These are phyloP conservation scores for Paraescarpia echinospica DNA, from an alignment of 1,140 invertebrate genomes.

Conservation along the genomic window DNA sequence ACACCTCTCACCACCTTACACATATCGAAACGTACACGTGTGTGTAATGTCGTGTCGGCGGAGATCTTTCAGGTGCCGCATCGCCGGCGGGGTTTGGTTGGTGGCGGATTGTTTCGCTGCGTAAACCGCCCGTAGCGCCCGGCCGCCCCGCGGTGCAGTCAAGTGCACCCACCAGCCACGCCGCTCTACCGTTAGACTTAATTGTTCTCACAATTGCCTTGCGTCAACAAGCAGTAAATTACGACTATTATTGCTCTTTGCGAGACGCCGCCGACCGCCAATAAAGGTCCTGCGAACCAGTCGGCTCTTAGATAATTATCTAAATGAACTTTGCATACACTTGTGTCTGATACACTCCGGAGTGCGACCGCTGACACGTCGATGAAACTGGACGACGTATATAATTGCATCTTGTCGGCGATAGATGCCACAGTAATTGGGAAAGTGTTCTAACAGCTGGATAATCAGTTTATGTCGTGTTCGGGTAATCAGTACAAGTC, in stretches of 20 bases:
- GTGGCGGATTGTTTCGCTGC: not conserved
- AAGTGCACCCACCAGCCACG: not conserved
- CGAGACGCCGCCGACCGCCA: not conserved
- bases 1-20: not conserved
- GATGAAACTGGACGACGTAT: not conserved
- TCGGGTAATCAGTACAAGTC: not conserved
- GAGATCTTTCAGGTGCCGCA: not conserved
- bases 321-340: not conserved
- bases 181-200: not conserved
- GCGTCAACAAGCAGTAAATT: not conserved
- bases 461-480: not conserved
- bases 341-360: not conserved
- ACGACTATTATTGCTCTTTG: not conserved
- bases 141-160: not conserved
- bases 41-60: not conserved
- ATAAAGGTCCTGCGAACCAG: not conserved
- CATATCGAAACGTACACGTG: not conserved
- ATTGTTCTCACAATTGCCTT: slow-evolving; percentile 5
- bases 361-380: not conserved
- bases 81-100: not conserved
- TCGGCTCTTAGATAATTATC: slow-evolving; percentile 5
- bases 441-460: not conserved
- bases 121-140: not conserved
- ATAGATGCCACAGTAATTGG: not conserved
- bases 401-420: not conserved